Base-by-base conservation (phyloP, 2,797 vertebrate species). In the Phrynocephalus guinanensis region DNA sequence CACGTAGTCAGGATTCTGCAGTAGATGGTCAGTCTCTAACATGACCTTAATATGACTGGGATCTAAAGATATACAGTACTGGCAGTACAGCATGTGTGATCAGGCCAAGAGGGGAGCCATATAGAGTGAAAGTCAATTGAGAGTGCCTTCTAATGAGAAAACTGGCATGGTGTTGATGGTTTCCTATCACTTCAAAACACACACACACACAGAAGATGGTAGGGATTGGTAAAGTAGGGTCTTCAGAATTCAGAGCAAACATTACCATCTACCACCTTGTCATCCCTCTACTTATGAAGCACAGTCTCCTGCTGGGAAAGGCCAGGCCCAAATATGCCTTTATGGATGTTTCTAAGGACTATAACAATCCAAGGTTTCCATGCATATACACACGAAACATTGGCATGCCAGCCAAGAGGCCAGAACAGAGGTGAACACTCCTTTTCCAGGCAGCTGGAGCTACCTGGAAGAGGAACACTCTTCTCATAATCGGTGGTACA, bases 131-230 rank as follows among this genome's bases (percentile, higher is more conserved):
- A 81, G 20, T 60, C 38, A 72, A 33, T 72, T 84, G 16, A 56
- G 72, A 73, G 30, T 18, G 24, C 6, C 60, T 86, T 73, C 56
- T 66, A 73, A 75, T 82, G 50, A 87, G 67, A 83, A 60, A 52
- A 68, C 60, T 60, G 44, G 20, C 6, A 30, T 79, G 10, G n/a
- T 6, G 18, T 83, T 70, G 48, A 67, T 20, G 15, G 78, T 88
- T 88, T 88, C 26, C 5, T 79, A 84, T 33, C 15, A 56, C 77
- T 15, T 78, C 44, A 22, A 83, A 76, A 38, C 26, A 71, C 8
- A 44, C 38, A 38, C 38, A 44, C 38, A 79, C 56, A 72, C 24
- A 30, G 66, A 56, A 77, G 38, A 67, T 52, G 30, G 22, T 66
- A 24, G 20, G 60, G 77, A 38, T 76, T 87, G 10, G 30, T 75